A percentile compares a stretch with the other conserved stretches of the same genome.
Conservation (phyloP, 2,113 vertebrate genomes). For the Leptocoma aspasia region DNA sequence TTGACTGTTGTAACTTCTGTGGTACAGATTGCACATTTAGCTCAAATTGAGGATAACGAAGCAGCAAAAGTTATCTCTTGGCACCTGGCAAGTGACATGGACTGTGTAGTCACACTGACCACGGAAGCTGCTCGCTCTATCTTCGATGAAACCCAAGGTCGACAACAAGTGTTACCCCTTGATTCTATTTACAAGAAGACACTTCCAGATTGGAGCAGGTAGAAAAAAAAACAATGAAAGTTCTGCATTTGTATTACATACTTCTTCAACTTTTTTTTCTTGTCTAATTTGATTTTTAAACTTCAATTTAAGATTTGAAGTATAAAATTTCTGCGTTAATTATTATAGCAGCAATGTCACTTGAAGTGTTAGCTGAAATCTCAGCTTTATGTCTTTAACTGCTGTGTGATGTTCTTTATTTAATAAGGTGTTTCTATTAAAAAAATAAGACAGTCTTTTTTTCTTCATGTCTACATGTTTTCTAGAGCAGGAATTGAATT, state of each 20-base stretch:
- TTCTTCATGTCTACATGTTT: neutral
- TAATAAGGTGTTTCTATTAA: neutral
- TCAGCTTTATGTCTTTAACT: neutral
- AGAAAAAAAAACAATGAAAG: neutral
- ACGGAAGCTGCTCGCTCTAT: conserved; percentile 80
- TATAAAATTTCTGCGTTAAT: neutral
- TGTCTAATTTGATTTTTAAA: neutral
- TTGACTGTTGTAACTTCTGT: neutral
- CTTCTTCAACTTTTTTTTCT: neutral
- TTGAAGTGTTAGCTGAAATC: neutral
- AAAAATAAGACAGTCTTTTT: neutral
- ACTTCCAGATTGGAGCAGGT: conserved; percentile 81
- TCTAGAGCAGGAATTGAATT: neutral
- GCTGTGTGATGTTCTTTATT: neutral
- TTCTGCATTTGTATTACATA: neutral
- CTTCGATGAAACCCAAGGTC: conserved; percentile 78
- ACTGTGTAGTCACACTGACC: conserved; percentile 88
- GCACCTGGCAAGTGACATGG: conserved; percentile 90
- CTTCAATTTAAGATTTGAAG: neutral
- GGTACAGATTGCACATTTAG: conserved; percentile 87
- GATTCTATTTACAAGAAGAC: conserved; percentile 83
- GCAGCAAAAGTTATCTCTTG: conserved; percentile 90
- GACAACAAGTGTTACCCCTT: conserved; percentile 88
- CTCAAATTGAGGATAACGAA: conserved; percentile 80
- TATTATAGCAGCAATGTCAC: neutral